phyloP scores from a whole-genome alignment of 2,888 invertebrate species.

The Aporophyla nigra region DNA sequence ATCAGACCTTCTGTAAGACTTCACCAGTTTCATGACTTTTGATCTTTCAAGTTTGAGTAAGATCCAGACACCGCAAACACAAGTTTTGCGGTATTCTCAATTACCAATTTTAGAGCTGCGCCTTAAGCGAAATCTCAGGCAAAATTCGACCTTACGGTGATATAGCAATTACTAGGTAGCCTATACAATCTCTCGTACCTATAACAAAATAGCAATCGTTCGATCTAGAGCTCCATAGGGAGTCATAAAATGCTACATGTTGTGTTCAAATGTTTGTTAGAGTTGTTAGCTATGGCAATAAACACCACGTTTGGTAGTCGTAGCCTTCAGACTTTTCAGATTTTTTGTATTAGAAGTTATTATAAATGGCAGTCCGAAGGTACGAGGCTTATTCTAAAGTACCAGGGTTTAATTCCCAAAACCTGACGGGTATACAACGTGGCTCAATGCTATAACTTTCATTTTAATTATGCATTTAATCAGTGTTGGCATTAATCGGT shows the following conservation, averaged over 20 bases:
- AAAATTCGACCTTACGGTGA: not conserved
- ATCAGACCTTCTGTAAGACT: slow-evolving; percentile 8
- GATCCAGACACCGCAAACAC: not conserved
- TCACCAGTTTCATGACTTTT: slow-evolving; percentile 14
- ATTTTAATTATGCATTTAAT: no score
- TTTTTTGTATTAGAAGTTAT: slow-evolving; percentile 9
- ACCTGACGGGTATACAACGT: no score
- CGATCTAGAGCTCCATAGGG: slow-evolving; percentile 27
- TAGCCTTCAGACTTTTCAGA: slow-evolving; percentile 27
- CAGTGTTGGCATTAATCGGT: no score
- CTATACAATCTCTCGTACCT: not conserved
- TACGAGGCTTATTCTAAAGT: not conserved
- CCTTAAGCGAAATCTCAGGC: not conserved
- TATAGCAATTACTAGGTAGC: not conserved
- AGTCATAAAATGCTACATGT: slow-evolving; percentile 21
- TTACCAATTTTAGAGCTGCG: no score
- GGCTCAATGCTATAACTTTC: no score
- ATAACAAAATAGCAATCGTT: slow-evolving; percentile 20
- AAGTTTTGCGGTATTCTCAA: no score
- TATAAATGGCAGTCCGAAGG: not conserved
- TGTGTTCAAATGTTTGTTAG: slow-evolving; percentile 2
- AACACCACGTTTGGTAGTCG: not conserved
- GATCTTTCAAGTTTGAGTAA: not conserved
- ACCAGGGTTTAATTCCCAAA: not conserved
- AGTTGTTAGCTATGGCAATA: slow-evolving; percentile 20